Evolutionary conservation across 2,797 vertebrate species (phyloP), one percentile per base, ranked within the genome.

Genomic region (Sebastes diaconus): DNA sequence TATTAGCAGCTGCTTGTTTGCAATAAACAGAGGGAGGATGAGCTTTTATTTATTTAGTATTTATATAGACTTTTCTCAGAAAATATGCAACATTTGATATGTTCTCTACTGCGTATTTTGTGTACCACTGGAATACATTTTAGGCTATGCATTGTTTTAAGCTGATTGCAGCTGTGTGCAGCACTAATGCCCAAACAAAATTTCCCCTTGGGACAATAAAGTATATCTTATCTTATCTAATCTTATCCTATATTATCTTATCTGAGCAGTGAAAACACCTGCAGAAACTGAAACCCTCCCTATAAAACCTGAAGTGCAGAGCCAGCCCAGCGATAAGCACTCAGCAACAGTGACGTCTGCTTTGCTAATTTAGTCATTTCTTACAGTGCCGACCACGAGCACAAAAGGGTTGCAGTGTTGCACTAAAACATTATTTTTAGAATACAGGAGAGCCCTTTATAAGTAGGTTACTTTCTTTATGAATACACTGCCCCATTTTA

Each of bases 401-500:
- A 90, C 84, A 84, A 87, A 86, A 81, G 71, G 83, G 46, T 46
- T 46, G 42, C 79, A 85, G 95, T 95, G 78, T 85, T 84, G 85
- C 61, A 86, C 87, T 80, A 63, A 81, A 86, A 67, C 77, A n/a
- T 25, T 84, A 87, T 83, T 90, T 88, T 88, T 82, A 87, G 86
- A 81, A 79, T 54, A 87, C 86, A 90, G 78, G 72, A 75, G 79
- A 85, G 81, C 71, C 73, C 64, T 84, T 80, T 61, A 27, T 25
- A 91, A 97, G 80, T 89, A 87, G 91, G 86, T 86, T 84, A 73
- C 67, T 79, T 42, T 69, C 59, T 79, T 85, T 29, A 42, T 64
- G 57, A 54, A 68, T 32, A 59, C 71, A 30, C 65, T 75, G 83
- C 10, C 79, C 83, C 69, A 68, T 73, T 87, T 89, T 58, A 75